Evolutionary conservation across 2,888 invertebrate species (phyloP), one percentile per base, ranked within the genome.

Genomic region (Electrophaes corylata): DNA sequence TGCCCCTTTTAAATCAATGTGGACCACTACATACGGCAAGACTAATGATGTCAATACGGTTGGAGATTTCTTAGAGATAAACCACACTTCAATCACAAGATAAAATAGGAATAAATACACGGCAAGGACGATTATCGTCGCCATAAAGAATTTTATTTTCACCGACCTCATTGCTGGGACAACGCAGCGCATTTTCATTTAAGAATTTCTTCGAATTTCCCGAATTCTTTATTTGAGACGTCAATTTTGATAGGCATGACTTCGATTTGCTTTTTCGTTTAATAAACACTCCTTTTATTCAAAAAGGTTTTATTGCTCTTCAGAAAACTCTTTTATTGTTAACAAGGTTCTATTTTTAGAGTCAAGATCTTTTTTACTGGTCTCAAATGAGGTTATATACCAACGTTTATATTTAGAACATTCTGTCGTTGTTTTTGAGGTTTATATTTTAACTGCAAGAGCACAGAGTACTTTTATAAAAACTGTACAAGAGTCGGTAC

Each of bases 1-100:
- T 0, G 96, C 95, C 6, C 97, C 97, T 81, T 98, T 97, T 12
- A 97, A 83, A 84, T 97, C 98, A 19, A 97, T 82, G 82, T 97
- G 97, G 1, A 98, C 95, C 20, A 97, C 91, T 57, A 95, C 93
- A 60, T 94, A 89, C 0, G 79, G 66, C n/a, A 91, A 59, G 0
- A 51, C 46, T 6, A 79, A 64, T 4, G 65, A 48, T 1, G 29
- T 44, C 8, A 44, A 1, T 0, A 6, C 16, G 0, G 49, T 8
- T 0, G 53, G 53, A 0, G 46, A 14, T 3, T 40, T 4, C 18
- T 51, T 51, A 4, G 35, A 23, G 0, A 41, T 40, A 4, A 52
- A 39, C 52, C 56, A 60, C 39, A 52, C 48, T 56, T 56, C 39
- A 4, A 55, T 20, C 18, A 56, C 37, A 6, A 64, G 11, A 44